phyloP scores from a whole-genome alignment of 2,113 vertebrate species.

The Agapornis roseicollis region DNA sequence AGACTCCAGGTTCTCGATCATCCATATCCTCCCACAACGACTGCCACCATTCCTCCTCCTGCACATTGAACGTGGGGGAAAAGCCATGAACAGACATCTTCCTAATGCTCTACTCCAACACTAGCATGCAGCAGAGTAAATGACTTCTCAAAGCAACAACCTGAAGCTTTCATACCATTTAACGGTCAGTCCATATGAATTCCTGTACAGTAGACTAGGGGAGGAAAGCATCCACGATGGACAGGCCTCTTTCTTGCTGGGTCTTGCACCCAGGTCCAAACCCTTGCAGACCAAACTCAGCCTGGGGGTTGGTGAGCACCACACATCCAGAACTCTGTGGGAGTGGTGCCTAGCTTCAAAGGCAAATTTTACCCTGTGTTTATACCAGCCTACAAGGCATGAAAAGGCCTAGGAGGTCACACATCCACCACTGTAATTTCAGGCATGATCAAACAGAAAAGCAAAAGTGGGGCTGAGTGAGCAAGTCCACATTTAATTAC shows the following conservation, averaged over 20 bases:
- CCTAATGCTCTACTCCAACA: neutral
- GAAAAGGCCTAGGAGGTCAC: conserved; percentile 39
- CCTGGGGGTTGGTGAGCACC: fast-evolving
- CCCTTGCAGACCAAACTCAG: neutral
- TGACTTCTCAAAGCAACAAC: neutral
- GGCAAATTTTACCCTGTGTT: neutral
- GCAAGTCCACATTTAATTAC: conserved; percentile 41
- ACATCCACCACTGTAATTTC: conserved; percentile 41
- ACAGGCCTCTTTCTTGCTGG: neutral
- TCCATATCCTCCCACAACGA: neutral
- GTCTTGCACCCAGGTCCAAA: neutral
- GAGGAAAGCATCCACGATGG: neutral
- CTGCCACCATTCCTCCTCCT: neutral
- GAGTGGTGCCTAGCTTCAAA: neutral
- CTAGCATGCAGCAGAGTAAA: neutral
- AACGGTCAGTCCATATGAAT: neutral
- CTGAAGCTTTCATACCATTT: neutral
- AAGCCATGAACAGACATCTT: neutral
- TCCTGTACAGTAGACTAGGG: neutral
- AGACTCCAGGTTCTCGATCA: neutral
- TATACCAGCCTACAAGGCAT: conserved; percentile 11
- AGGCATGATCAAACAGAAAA: conserved; percentile 45
- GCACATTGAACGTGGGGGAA: neutral
- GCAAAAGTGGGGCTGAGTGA: conserved; percentile 31
- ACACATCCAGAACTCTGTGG: neutral